A percentile compares a stretch with the other conserved stretches of the same genome.
phyloP scores from a whole-genome alignment of 2,113 vertebrate species.

The Hydrochoerus hydrochaeris region DNA sequence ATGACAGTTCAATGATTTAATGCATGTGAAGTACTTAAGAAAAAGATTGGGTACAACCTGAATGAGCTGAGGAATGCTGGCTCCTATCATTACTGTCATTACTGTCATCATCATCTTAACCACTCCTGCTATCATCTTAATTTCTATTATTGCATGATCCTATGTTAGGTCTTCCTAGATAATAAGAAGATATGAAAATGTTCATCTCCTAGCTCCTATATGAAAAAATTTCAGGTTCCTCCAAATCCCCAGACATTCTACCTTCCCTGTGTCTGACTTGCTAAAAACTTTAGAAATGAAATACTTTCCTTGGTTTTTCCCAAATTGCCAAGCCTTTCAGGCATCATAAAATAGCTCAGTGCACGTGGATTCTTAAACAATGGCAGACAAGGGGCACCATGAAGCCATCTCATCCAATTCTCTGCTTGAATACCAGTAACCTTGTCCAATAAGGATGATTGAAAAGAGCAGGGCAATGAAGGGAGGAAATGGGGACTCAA shows the following conservation, averaged over 20 bases:
- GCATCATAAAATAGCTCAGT: neutral
- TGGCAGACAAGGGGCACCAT: neutral
- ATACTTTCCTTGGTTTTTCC: neutral
- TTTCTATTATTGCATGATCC: neutral
- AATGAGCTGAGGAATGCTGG: neutral
- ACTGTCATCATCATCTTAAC: neutral
- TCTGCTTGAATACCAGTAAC: neutral
- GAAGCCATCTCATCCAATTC: neutral
- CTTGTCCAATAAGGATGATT: neutral
- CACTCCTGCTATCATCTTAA: neutral
- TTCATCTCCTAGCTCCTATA: neutral
- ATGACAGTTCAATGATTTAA: neutral
- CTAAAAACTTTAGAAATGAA: conserved; percentile 11
- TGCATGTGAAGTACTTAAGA: neutral
- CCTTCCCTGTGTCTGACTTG: neutral
- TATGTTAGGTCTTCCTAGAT: neutral
- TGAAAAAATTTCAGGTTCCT: neutral
- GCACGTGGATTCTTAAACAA: neutral
- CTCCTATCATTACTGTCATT: neutral
- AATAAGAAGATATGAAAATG: neutral
- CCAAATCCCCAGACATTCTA: neutral
- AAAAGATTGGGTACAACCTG: neutral
- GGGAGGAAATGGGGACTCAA: neutral
- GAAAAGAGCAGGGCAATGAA: neutral
- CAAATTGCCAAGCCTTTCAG: neutral